phyloP scores from a whole-genome alignment of 2,888 invertebrate genomes.

The Temnothorax unifasciatus region DNA sequence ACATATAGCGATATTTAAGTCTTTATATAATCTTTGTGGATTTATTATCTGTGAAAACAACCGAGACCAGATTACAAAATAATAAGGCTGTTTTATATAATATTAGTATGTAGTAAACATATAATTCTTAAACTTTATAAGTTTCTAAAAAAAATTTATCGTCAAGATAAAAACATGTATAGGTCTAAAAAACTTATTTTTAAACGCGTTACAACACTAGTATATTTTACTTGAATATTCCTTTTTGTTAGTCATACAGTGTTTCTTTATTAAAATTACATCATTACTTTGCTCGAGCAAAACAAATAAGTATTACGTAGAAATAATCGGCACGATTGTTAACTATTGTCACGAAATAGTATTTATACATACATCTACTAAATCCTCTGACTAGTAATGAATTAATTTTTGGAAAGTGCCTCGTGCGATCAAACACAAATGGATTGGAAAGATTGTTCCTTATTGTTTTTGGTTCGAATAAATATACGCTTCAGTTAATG shows the following conservation, averaged over 20 bases:
- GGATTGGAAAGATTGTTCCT: neutral
- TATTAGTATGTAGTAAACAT: neutral
- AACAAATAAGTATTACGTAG: neutral
- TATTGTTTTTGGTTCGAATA: neutral
- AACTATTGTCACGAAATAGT: neutral
- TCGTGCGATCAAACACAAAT: neutral
- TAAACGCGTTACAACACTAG: neutral
- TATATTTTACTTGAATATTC: neutral
- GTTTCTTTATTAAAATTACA: neutral
- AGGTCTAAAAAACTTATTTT: neutral
- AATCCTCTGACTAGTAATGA: neutral
- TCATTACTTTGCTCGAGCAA: neutral
- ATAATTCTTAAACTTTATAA: neutral
- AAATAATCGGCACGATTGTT: neutral
- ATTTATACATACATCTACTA: neutral
- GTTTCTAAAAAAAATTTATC: neutral
- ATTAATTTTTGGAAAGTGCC: neutral
- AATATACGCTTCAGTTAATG: neutral
- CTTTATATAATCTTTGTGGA: constrained; percentile 6
- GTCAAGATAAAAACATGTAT: neutral
- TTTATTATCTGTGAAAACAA: constrained; percentile 14
- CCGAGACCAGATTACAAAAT: neutral
- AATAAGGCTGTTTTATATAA: neutral
- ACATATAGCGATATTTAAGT: neutral
- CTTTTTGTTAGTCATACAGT: neutral